These are phyloP conservation scores for Hydrozoanthus tunicans DNA, from an alignment of 64 coral and sea anemone genomes.

Conservation along the genomic window DNA sequence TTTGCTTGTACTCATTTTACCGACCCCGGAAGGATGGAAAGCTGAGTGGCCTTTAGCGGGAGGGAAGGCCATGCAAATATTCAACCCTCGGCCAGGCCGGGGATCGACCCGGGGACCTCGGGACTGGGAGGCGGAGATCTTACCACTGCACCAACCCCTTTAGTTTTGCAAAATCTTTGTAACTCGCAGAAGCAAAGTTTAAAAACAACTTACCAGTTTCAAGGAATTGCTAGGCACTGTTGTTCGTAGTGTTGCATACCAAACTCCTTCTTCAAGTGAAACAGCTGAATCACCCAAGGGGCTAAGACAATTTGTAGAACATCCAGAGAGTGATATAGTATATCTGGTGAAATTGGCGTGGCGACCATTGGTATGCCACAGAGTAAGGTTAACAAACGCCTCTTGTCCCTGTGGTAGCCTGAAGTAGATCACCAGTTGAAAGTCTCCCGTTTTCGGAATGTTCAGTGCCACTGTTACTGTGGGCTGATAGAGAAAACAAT, in stretches of 20 bases:
- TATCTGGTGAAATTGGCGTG: not conserved
- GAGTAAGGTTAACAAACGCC: not conserved
- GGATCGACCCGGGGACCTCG: no score
- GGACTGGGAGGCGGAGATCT: no score
- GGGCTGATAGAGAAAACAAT: conserved; percentile 21
- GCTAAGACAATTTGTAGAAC: not conserved
- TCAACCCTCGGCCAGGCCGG: no score
- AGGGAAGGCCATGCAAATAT: no score
- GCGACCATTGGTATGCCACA: conserved; percentile 18
- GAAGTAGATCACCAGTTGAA: conserved; percentile 48
- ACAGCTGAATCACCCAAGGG: not conserved
- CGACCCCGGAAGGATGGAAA: no score
- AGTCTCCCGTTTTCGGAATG: conserved; percentile 61
- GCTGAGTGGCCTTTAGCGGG: no score
- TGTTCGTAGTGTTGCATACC: conserved; percentile 24
- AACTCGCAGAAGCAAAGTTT: not conserved
- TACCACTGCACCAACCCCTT: not conserved
- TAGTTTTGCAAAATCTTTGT: not conserved
- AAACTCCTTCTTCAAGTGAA: conserved; percentile 38
- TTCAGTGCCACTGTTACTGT: conserved; percentile 30
- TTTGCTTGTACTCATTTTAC: no score
- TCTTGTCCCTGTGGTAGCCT: not conserved
- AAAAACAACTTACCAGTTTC: conserved; percentile 51
- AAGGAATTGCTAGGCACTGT: not conserved
- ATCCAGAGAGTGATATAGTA: not conserved